Percentiles rank a stretch among this genome's conserved stretches.
These are phyloP conservation scores for Heliocidaris erythrogramma DNA, from an alignment of 35 echinoderm and acorn worm genomes.

Conservation along the genomic window DNA sequence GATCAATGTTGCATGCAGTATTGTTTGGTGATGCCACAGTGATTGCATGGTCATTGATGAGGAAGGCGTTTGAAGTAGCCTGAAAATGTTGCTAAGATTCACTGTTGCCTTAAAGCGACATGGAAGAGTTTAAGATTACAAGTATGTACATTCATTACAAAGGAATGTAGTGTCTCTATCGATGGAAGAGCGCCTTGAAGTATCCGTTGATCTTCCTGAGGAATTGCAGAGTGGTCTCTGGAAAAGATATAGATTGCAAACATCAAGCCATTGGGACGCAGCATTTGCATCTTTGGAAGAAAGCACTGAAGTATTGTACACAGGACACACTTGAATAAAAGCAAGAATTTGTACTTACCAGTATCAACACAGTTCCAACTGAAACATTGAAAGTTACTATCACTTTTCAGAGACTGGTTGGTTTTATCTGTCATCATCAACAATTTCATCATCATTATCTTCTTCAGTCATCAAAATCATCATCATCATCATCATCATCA, in stretches of 20 bases:
- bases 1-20: not conserved
- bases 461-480: too few relatives aligned
- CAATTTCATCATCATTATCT: too few relatives aligned
- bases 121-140: not conserved
- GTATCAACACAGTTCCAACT: not conserved
- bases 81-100: not conserved
- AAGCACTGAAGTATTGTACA: not conserved
- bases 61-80: not conserved
- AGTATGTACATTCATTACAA: not conserved
- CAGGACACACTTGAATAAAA: not conserved
- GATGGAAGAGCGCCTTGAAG: not conserved
- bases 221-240: not conserved
- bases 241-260: not conserved
- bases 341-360: not conserved
- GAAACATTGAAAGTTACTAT: not conserved
- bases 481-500: too few relatives aligned
- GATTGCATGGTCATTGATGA: not conserved
- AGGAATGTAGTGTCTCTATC: not conserved
- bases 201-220: not conserved
- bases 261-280: not conserved
- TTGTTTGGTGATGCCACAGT: not conserved
- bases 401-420: too few relatives aligned
- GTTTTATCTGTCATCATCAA: too few relatives aligned
- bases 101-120: not conserved
- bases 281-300: not conserved